Evolutionary conservation across 2,888 invertebrate species (phyloP).

Genomic region (Megamerina dolium): DNA sequence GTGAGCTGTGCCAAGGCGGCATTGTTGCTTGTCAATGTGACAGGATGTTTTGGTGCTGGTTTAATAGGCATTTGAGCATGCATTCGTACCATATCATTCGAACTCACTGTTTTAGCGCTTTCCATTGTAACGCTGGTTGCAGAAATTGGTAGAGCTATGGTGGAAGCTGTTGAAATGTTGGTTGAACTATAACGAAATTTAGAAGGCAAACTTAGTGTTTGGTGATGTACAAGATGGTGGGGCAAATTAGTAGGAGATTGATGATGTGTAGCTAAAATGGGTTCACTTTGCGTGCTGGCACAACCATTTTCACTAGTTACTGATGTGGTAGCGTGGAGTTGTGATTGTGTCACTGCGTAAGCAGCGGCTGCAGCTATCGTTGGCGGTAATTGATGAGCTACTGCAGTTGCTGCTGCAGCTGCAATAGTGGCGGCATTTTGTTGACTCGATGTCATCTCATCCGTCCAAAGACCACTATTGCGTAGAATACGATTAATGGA

Average conservation of each 20-base stretch:
- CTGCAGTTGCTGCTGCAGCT: constrained; percentile 29
- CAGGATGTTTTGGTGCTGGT: constrained; percentile 40
- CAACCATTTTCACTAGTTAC: neutral
- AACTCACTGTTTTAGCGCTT: neutral
- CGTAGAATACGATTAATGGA: constrained; percentile 90
- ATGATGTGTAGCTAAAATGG: constrained; percentile 8
- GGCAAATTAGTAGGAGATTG: constrained; percentile 6
- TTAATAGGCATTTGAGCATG: constrained; percentile 33
- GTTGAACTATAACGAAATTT: constrained; percentile 23
- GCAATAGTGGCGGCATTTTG: constrained; percentile 44
- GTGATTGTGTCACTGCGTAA: constrained; percentile 42
- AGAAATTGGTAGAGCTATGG: constrained; percentile 14
- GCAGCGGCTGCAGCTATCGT: constrained; percentile 37
- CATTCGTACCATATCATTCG: neutral
- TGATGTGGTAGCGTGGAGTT: constrained; percentile 24
- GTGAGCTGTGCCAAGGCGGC: constrained; percentile 19
- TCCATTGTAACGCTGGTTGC: constrained; percentile 12
- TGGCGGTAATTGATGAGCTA: constrained; percentile 16
- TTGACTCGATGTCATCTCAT: constrained; percentile 52
- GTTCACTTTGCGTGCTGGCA: neutral
- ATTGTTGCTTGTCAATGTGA: constrained; percentile 13
- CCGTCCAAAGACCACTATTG: constrained; percentile 78
- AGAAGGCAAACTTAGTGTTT: constrained; percentile 18
- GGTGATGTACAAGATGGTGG: constrained; percentile 17
- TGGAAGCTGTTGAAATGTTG: constrained; percentile 12